These are phyloP conservation scores for Oscheius sp. DNA, from an alignment of 2,888 invertebrate species.

Conservation along the genomic window DNA sequence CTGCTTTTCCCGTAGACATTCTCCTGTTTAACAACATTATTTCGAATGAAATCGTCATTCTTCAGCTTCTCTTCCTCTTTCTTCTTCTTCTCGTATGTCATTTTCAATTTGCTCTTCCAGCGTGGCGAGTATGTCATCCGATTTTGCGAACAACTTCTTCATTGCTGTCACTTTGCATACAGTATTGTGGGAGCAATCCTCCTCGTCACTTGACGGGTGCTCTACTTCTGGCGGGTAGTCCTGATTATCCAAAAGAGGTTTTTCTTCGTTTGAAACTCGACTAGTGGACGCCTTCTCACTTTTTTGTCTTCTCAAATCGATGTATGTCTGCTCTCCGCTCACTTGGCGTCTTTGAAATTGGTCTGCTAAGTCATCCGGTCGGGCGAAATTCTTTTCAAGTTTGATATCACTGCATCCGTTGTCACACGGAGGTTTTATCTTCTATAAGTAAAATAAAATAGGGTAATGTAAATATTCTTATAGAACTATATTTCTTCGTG, in stretches of 20 bases:
- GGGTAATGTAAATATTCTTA: background rate
- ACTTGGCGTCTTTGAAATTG: constrained; percentile 9
- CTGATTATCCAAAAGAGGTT: constrained; percentile 7
- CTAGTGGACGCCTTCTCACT: background rate
- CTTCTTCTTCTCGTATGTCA: background rate
- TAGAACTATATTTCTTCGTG: background rate
- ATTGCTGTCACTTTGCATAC: constrained; percentile 2
- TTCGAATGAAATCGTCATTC: constrained; percentile 14
- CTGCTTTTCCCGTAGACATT: constrained; percentile 14
- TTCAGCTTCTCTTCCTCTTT: constrained; percentile 13
- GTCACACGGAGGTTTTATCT: constrained; percentile 14
- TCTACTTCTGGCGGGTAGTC: constrained; percentile 9
- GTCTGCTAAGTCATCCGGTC: constrained; percentile 4
- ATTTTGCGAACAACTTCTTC: constrained; percentile 10
- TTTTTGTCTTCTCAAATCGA: background rate
- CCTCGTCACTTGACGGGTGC: constrained; percentile 1
- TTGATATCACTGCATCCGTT: constrained; percentile 1
- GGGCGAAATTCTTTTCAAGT: constrained; percentile 11
- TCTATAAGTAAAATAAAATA: constrained; percentile 3
- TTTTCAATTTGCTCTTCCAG: constrained; percentile 5
- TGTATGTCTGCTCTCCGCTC: constrained; percentile 14
- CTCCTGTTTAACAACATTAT: constrained; percentile 4
- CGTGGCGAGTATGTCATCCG: background rate
- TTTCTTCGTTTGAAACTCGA: background rate
- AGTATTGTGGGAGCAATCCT: constrained; percentile 6